Percentiles rank a stretch among this genome's conserved stretches.
phyloP scores from a whole-genome alignment of 2,888 invertebrate species.

The Taenaris catops region DNA sequence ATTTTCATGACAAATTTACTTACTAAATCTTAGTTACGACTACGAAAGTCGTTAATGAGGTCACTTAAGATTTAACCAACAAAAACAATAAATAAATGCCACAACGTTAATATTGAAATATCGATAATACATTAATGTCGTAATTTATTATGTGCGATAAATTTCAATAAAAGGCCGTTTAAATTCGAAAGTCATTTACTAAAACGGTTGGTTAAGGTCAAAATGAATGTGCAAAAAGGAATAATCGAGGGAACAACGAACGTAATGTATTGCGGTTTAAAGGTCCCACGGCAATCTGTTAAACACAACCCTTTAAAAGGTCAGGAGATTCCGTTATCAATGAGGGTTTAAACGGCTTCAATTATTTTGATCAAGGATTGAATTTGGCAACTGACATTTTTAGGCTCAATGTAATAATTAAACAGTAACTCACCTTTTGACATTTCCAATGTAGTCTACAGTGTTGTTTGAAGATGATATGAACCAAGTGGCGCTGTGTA shows the following conservation, averaged over 20 bases:
- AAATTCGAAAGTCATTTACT: conserved; percentile 25
- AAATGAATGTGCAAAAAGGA: conserved; percentile 26
- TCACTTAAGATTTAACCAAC: not conserved
- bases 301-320: conserved; percentile 15
- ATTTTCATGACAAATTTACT: not conserved
- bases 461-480: conserved; percentile 89
- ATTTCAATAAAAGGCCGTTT: conserved; percentile 21
- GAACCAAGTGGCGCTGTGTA: conserved; percentile 95
- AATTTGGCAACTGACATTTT: too few relatives aligned
- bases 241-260: conserved; percentile 15
- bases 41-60: not conserved
- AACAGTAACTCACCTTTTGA: conserved; percentile 80
- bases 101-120: conserved; percentile 8
- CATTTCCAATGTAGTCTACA: conserved; percentile 91
- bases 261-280: conserved; percentile 18
- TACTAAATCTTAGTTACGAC: not conserved
- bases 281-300: conserved; percentile 13
- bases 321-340: conserved; percentile 14
- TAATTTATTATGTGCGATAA: conserved; percentile 21
- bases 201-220: conserved; percentile 20
- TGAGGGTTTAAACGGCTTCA: conserved; percentile 5
- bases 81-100: conserved; percentile 3
- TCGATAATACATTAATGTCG: conserved; percentile 15
- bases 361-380: too few relatives aligned
- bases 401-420: too few relatives aligned